Conservation (phyloP, 2,797 vertebrate genomes). For the Taenioides sp. region DNA sequence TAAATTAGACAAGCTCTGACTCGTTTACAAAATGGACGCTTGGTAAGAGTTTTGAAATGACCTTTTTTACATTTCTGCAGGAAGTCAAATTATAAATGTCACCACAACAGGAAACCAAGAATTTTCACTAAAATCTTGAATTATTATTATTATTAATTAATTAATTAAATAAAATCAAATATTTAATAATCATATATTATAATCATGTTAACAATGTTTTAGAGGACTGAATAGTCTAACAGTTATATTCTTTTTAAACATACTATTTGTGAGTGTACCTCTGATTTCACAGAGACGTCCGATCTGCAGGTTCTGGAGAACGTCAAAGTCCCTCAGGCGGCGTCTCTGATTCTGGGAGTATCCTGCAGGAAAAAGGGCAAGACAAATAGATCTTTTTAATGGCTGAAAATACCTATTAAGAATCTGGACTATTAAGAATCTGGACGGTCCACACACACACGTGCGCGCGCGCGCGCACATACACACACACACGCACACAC, state of each 20-base stretch:
- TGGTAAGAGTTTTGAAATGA: too few relatives aligned
- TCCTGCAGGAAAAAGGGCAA: constrained; percentile 72
- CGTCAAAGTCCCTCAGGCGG: constrained; percentile 68
- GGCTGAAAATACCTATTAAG: constrained; percentile 16
- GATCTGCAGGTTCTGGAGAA: constrained; percentile 86
- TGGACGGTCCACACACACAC: too few relatives aligned
- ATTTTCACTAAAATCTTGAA: too few relatives aligned
- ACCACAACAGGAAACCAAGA: too few relatives aligned
- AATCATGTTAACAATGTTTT: too few relatives aligned
- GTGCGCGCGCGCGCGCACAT: not conserved
- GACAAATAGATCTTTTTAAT: constrained; percentile 12
- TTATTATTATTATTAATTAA: too few relatives aligned
- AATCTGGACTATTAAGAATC: constrained; percentile 14
- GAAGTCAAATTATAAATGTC: too few relatives aligned
- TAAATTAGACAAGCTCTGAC: not conserved
- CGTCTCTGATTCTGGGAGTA: constrained; percentile 74
- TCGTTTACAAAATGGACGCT: too few relatives aligned
- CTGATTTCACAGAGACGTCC: constrained; percentile 85
- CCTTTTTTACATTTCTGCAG: too few relatives aligned
- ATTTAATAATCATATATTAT: too few relatives aligned
- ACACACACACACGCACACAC: not conserved
- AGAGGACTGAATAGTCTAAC: too few relatives aligned
- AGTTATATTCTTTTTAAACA: not conserved
- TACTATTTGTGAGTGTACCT: constrained; percentile 67
- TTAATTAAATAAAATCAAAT: too few relatives aligned